phyloP scores from a whole-genome alignment of 92 coral and sea anemone species.

The Epizoanthus rinbou region DNA sequence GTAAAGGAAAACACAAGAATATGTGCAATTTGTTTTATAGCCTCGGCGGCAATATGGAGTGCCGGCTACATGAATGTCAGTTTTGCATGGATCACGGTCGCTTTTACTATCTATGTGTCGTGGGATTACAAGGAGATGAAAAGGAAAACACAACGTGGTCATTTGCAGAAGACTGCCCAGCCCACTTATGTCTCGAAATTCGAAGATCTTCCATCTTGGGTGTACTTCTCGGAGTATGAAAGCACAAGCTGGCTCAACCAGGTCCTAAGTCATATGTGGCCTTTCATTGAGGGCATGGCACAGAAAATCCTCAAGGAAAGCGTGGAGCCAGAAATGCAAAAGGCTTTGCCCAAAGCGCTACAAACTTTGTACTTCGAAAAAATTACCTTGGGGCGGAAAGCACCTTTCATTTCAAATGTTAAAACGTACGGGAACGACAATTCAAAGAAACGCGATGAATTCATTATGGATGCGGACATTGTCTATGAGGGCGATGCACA shows the following conservation, averaged over 20 bases:
- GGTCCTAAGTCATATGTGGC: conserved; percentile 84
- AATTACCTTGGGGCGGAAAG: conserved; percentile 81
- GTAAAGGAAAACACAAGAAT: conserved; percentile 8
- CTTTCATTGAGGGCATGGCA: conserved; percentile 78
- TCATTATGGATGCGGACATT: conserved; percentile 79
- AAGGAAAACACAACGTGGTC: conserved; percentile 50
- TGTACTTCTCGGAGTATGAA: conserved; percentile 72
- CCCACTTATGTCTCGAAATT: conserved; percentile 65
- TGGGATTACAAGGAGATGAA: conserved; percentile 64
- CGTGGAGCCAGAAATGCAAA: conserved; percentile 86
- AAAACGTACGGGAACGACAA: conserved; percentile 62
- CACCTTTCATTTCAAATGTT: conserved; percentile 76
- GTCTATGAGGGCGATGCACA: conserved; percentile 91
- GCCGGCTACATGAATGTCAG: conserved; percentile 65
- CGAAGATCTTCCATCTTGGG: conserved; percentile 72
- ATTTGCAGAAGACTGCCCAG: conserved; percentile 52
- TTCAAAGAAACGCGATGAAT: conserved; percentile 51
- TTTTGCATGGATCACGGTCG: conserved; percentile 73
- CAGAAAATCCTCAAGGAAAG: conserved; percentile 66
- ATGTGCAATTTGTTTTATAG: conserved; percentile 41
- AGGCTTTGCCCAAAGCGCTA: conserved; percentile 71
- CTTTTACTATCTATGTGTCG: conserved; percentile 50
- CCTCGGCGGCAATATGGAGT: conserved; percentile 57
- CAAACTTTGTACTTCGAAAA: conserved; percentile 81
- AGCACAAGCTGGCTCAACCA: conserved; percentile 83